Conservation (phyloP, 2,797 vertebrate genomes). For the Xenopus petersii region DNA sequence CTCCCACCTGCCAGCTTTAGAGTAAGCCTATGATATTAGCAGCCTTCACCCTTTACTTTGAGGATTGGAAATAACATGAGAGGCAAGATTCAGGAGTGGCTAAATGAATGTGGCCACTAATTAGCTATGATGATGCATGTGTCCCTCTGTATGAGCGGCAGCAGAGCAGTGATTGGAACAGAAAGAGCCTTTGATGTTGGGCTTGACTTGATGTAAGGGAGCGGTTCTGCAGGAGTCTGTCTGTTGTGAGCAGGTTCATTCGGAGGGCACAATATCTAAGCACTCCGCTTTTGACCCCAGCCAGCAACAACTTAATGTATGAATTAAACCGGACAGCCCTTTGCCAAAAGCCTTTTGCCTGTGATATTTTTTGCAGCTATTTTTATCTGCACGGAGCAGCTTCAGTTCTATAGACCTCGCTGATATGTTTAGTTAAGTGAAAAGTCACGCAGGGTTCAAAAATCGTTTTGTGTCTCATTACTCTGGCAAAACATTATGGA, state of each 20-base stretch:
- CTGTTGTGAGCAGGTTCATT: constrained; percentile 68
- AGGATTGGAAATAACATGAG: neutral
- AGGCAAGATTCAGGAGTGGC: constrained; percentile 23
- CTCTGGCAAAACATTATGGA: constrained; percentile 32
- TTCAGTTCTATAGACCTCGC: constrained; percentile 65
- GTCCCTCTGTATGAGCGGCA: constrained; percentile 52
- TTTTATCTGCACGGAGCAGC: constrained; percentile 66
- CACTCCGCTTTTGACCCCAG: constrained; percentile 65
- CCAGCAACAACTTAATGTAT: constrained; percentile 70
- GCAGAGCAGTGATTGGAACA: constrained; percentile 40
- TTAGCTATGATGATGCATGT: constrained; percentile 61
- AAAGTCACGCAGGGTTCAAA: constrained; percentile 42
- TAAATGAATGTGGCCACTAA: constrained; percentile 50
- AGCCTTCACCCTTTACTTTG: too few species aligned
- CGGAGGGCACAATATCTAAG: constrained; percentile 70
- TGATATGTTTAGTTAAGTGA: constrained; percentile 59
- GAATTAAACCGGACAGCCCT: constrained; percentile 68
- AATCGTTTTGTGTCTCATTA: constrained; percentile 43
- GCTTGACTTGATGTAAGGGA: constrained; percentile 62
- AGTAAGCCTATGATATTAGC: too few species aligned
- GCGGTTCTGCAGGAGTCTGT: constrained; percentile 56
- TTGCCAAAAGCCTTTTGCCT: constrained; percentile 62
- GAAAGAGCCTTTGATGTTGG: constrained; percentile 62
- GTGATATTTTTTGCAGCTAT: constrained; percentile 64
- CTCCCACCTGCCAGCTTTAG: too few species aligned